Percentiles rank a stretch among this genome's conserved stretches.
Conservation (phyloP, 2,888 invertebrate genomes). For the Scaptomyza caliginosa region DNA sequence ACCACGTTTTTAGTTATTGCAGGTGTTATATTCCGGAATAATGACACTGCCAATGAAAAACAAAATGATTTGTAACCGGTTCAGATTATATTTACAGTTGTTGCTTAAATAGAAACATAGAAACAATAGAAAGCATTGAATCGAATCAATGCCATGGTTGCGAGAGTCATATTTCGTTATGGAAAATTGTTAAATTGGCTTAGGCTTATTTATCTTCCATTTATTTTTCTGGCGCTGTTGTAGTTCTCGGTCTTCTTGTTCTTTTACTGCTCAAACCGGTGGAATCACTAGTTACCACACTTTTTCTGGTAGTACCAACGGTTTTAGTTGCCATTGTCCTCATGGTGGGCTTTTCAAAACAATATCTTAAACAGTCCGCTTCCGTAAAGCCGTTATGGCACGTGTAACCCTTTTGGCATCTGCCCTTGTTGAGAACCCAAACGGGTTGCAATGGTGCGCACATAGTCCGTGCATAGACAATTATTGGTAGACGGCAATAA, state of each 20-base stretch:
- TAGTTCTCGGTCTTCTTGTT: neutral
- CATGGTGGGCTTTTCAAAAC: neutral
- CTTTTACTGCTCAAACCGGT: neutral
- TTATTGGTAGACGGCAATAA: constrained; percentile 14
- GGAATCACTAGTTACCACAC: neutral
- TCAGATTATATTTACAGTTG: too few species aligned
- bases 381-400: constrained; percentile 14
- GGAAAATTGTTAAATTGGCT: too few species aligned
- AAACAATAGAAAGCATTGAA: too few species aligned
- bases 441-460: constrained; percentile 18
- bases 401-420: constrained; percentile 10
- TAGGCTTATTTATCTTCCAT: too few species aligned
- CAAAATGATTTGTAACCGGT: too few species aligned
- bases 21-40: neutral
- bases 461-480: constrained; percentile 10
- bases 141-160: too few species aligned
- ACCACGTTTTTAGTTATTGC: neutral
- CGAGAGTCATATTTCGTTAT: too few species aligned
- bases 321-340: rapidly evolving
- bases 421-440: neutral
- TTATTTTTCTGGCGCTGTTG: neutral
- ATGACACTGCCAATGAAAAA: neutral
- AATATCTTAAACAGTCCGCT: neutral
- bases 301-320: neutral
- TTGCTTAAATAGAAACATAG: too few species aligned